Base-by-base conservation (phyloP, 2,888 invertebrate genomes). In the Unio pictorum region DNA sequence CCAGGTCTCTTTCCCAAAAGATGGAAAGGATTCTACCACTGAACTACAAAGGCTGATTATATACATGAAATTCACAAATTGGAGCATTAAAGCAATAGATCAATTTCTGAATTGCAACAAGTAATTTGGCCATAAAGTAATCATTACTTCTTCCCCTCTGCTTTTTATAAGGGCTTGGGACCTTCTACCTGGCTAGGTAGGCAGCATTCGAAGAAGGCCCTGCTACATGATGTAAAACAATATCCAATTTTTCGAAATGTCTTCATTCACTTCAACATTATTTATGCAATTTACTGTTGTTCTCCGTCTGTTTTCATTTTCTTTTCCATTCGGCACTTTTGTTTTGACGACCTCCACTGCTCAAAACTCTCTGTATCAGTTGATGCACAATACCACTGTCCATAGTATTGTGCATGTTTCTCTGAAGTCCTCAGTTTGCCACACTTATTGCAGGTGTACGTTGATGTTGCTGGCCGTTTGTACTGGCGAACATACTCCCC, bases 161-260 rank as follows among this genome's bases (percentile, higher is more conserved):
- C 71, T 67, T 71, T 71, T 70, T 71, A 59, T 60, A 66, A 70
- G 71, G 67, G 64, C 71, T 67, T 67, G 15, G 63, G 67, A 66
- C 66, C 71, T 71, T 66, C 60, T 54, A 30, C 5, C 58, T 66
- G 66, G 45, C 54, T 55, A 62, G 56, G 17, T 57, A 63, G 57
- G 68, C 58, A 68, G 68, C 68, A 63, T 64, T 64, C 54, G 59
- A 68, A 64, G 63, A 68, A 57, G 56, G 55, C 23, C 6, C 0
- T 30, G 30, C 30, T 30, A 6, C 4, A 17, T 15, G 23, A 8
- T 30, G 61, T 7, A 26, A 15, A 11, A 23, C 11, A 26, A 26
- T 18, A 26, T 7, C 23, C 26, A 61, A 15, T 61, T 26, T 61
- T 61, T 61, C 17, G 3, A 3, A 3, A 18, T n/a, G 2, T 61